Conservation (phyloP, 2,113 vertebrate genomes). For the Pycnonotus jocosus region DNA sequence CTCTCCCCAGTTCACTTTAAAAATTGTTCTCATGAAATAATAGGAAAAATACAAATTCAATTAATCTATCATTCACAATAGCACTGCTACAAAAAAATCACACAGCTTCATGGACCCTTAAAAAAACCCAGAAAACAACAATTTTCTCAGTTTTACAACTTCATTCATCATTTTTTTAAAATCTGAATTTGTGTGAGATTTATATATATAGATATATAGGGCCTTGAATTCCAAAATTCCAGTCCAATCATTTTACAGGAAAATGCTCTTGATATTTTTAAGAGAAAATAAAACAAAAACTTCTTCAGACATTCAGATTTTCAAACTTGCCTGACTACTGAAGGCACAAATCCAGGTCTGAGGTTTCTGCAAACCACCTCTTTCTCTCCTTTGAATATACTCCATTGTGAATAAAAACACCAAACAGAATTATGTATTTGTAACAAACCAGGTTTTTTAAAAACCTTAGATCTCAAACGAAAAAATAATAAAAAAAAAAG, state of each 20-base stretch:
- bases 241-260: not conserved
- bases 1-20: not conserved
- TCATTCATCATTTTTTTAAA: not conserved
- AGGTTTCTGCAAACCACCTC: not conserved
- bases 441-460: not conserved
- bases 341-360: not conserved
- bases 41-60: not conserved
- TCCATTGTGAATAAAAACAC: not conserved
- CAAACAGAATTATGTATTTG: not conserved
- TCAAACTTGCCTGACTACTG: not conserved
- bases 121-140: not conserved
- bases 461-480: not conserved
- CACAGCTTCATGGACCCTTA: fast-evolving
- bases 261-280: not conserved
- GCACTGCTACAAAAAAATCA: not conserved
- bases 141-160: not conserved
- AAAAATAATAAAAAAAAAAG: not conserved
- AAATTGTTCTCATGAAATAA: not conserved
- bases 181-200: not conserved
- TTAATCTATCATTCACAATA: not conserved
- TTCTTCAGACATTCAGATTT: not conserved
- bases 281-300: not conserved
- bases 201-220: not conserved
- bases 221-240: not conserved
- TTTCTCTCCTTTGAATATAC: not conserved